Percentiles rank a stretch among this genome's conserved stretches.
Conservation (phyloP, 1,140 invertebrate genomes). For the Drosophila nikananu region DNA sequence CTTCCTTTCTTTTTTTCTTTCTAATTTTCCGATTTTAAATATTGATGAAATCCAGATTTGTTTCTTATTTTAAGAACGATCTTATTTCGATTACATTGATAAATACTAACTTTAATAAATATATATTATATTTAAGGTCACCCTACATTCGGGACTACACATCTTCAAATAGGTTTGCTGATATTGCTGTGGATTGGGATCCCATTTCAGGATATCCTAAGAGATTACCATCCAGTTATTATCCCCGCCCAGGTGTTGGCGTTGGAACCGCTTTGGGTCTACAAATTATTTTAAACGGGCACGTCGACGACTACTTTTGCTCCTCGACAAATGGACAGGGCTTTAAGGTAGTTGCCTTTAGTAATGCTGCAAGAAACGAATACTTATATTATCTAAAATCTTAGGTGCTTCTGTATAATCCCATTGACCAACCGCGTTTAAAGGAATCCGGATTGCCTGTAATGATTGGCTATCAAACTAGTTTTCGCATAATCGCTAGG, state of each 20-base stretch:
- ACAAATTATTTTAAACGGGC: slow-evolving; percentile 89
- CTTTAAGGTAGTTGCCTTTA: slow-evolving; percentile 88
- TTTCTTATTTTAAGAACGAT: no score
- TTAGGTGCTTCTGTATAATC: slow-evolving; percentile 76
- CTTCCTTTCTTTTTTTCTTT: no score
- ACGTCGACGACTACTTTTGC: slow-evolving; percentile 91
- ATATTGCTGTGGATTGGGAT: slow-evolving; percentile 88
- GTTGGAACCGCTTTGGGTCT: slow-evolving; percentile 89
- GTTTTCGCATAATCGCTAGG: slow-evolving; percentile 58
- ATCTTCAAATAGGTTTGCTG: slow-evolving; percentile 55
- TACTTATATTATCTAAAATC: not conserved
- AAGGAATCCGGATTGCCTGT: slow-evolving; percentile 73
- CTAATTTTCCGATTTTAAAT: no score
- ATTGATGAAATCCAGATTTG: no score
- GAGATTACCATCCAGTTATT: slow-evolving; percentile 58
- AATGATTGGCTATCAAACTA: slow-evolving; percentile 69
- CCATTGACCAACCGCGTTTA: slow-evolving; percentile 73
- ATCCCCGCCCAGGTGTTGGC: slow-evolving; percentile 85
- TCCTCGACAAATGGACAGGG: slow-evolving; percentile 91
- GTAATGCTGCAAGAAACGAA: not conserved
- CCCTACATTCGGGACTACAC: slow-evolving; percentile 63
- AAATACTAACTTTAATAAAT: not conserved
- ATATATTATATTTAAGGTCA: not conserved
- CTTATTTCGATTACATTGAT: not conserved
- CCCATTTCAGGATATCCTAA: slow-evolving; percentile 67